Base-by-base conservation (phyloP, 2,797 vertebrate genomes). In the Alosa sapidissima region DNA sequence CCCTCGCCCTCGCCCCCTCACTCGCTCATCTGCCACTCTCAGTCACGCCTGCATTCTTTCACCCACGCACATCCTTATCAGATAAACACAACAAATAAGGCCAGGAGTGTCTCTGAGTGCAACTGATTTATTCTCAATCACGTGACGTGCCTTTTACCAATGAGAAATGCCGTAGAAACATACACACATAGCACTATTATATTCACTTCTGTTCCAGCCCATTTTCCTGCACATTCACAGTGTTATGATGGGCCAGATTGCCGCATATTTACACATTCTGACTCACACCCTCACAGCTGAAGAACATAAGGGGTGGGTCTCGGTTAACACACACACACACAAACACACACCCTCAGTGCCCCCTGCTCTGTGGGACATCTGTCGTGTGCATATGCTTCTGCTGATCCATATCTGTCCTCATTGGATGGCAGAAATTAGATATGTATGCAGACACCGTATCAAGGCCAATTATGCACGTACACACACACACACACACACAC, bases 301-400 rank as follows among this genome's bases (percentile, higher is more conserved):
- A 5, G 11, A 58, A 58, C 55, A n/a, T 19, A 21, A 58, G 55
- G 55, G 21, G 19, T 58, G 55, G 19, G 55, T 58, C 19, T n/a
- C 62, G 28, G 7, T 16, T 21, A 58, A 54, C 65, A 75, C 83
- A 84, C 62, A 41, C 83, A 75, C 83, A 48, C 47, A 72, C 65
- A 41, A 65, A 41, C 13, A 72, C 65, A 33, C 62, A 72, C 28
- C 33, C 65, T 72, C 33, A 41, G 3, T 72, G 65, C 28, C 65
- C 65, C 28, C 28, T 36, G 65, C 65, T 72, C 33, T 4, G 28
- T 72, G 65, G 33, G 65, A 72, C 65, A 72, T 72, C 65, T 72
- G 65, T 72, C 2, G 28, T 72, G 28, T 72, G 65, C 65, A 72
- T 72, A 72, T 33, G 65, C 65, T 72, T 72, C 2, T 36, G 10